Conservation (phyloP, 2,113 vertebrate genomes). For the Grallaria varia region DNA sequence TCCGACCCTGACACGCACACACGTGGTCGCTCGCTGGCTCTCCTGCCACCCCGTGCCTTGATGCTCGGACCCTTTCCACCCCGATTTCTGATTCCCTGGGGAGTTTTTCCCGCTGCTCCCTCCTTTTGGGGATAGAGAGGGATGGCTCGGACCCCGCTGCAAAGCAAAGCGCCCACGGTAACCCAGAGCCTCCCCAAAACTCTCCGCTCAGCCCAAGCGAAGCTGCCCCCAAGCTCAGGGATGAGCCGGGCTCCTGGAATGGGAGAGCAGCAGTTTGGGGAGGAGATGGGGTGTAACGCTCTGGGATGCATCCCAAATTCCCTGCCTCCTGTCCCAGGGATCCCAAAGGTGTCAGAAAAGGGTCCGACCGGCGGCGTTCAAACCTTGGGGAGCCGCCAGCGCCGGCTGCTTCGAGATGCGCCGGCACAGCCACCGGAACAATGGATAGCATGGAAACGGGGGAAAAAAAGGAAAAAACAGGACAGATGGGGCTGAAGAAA, state of each 20-base stretch:
- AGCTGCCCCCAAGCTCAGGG: neutral
- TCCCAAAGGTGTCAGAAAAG: neutral
- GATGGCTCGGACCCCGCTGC: neutral
- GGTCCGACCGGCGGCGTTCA: fast-evolving
- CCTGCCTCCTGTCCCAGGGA: fast-evolving
- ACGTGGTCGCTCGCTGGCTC: neutral
- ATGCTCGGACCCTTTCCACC: neutral
- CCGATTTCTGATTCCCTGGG: neutral
- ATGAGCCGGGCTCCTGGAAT: neutral
- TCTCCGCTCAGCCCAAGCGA: fast-evolving
- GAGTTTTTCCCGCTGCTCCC: neutral
- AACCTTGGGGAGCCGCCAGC: neutral
- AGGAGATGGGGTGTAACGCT: neutral
- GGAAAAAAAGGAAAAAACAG: neutral
- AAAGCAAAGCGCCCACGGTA: fast-evolving
- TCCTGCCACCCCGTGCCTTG: neutral
- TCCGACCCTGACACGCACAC: neutral
- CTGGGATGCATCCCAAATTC: fast-evolving
- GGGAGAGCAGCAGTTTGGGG: neutral
- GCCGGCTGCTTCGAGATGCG: neutral
- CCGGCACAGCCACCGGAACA: neutral
- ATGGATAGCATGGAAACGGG: fast-evolving
- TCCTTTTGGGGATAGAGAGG: neutral
- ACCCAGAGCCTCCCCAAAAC: neutral
- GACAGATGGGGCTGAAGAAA: slow-evolving; percentile 45